phyloP scores from a whole-genome alignment of 2,888 invertebrate species.

The Spialia ferax region DNA sequence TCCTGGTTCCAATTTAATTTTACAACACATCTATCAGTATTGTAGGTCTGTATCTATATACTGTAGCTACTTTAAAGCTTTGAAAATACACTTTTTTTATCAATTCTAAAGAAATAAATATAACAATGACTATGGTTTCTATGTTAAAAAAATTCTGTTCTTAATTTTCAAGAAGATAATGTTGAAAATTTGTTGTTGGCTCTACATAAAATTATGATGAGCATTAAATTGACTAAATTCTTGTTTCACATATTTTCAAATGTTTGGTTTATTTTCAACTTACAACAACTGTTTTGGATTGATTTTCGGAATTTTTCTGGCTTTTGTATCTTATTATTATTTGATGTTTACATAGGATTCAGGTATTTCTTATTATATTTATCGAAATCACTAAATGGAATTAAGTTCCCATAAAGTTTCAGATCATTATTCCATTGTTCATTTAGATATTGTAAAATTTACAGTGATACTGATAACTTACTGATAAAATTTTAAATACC shows the following conservation, averaged over 20 bases:
- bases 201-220: conserved; percentile 67
- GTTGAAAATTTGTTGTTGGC: neutral
- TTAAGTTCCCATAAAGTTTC: conserved; percentile 81
- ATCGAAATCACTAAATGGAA: conserved; percentile 74
- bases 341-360: conserved; percentile 51
- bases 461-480: conserved; percentile 60
- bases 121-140: neutral
- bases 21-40: conserved; percentile 6
- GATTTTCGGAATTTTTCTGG: conserved; percentile 24
- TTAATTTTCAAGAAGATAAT: neutral
- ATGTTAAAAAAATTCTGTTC: neutral
- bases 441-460: conserved; percentile 71
- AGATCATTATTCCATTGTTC: conserved; percentile 58
- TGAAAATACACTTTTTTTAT: neutral
- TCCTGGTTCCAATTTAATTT: neutral
- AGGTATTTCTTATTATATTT: conserved; percentile 22
- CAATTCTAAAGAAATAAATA: neutral
- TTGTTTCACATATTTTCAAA: conserved; percentile 86
- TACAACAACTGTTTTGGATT: conserved; percentile 49
- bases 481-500: conserved; percentile 67
- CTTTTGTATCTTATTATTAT: conserved; percentile 53
- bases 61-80: no score
- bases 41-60: no score
- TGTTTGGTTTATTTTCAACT: conserved; percentile 65
- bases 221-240: conserved; percentile 70